These are phyloP conservation scores for Corythaixoides concolor DNA, from an alignment of 2,113 vertebrate species.

Conservation along the genomic window DNA sequence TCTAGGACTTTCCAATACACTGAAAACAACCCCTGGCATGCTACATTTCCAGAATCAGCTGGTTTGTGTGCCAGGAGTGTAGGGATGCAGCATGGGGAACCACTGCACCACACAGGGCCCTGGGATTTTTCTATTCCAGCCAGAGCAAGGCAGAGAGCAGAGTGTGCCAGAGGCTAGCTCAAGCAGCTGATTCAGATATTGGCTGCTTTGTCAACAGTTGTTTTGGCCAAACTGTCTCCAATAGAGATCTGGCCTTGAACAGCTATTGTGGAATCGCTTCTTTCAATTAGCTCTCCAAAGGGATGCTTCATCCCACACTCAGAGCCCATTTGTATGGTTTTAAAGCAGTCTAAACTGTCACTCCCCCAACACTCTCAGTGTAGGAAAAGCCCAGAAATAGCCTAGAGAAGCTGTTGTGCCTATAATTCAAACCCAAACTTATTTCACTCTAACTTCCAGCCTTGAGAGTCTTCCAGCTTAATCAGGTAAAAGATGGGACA, in stretches of 20 bases:
- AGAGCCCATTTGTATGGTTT: constrained; percentile 5
- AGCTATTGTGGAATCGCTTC: neutral
- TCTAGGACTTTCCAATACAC: neutral
- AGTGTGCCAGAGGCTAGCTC: neutral
- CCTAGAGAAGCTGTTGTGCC: neutral
- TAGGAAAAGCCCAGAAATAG: neutral
- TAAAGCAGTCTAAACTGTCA: neutral
- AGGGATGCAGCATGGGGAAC: neutral
- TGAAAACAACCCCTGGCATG: rapidly evolving
- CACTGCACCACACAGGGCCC: neutral
- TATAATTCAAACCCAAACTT: neutral
- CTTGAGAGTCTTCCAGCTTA: neutral
- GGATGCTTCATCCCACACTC: neutral
- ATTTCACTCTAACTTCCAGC: neutral
- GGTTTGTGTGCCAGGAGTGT: neutral
- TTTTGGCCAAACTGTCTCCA: neutral
- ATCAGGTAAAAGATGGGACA: neutral
- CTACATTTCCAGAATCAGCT: neutral
- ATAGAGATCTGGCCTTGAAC: neutral
- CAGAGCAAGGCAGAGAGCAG: neutral
- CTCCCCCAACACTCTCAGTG: neutral
- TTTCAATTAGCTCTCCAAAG: constrained; percentile 50
- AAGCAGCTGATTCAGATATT: neutral
- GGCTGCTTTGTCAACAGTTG: constrained; percentile 24
- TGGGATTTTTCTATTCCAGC: neutral